A percentile compares a stretch with the other conserved stretches of the same genome.
These are phyloP conservation scores for Rhinogobio ventralis DNA, from an alignment of 2,797 vertebrate species.

Conservation along the genomic window DNA sequence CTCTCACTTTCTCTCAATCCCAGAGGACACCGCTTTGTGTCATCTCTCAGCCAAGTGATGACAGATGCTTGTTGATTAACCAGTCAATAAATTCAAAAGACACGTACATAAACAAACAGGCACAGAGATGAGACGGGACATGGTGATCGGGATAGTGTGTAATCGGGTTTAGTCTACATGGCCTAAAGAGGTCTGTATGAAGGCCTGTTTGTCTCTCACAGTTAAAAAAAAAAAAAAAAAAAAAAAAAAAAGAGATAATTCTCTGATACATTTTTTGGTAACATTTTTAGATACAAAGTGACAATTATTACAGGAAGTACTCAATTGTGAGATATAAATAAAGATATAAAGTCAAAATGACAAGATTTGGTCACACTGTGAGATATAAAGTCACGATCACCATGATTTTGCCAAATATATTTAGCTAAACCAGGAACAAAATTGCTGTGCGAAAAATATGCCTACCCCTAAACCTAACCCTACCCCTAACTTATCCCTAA, in stretches of 20 bases:
- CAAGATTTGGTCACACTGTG: not conserved
- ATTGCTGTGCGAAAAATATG: no score
- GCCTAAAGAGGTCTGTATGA: not conserved
- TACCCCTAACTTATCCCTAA: no score
- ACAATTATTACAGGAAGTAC: not conserved
- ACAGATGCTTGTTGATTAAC: slow-evolving; percentile 38
- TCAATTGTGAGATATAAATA: not conserved
- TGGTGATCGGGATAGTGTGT: not conserved
- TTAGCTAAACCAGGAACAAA: no score
- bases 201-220: not conserved
- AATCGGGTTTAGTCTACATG: not conserved
- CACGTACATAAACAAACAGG: slow-evolving; percentile 29
- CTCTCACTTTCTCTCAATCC: slow-evolving; percentile 20
- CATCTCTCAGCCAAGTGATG: slow-evolving; percentile 38
- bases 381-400: not conserved
- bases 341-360: not conserved
- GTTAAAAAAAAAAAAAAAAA: not conserved
- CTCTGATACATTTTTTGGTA: not conserved
- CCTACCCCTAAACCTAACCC: no score
- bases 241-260: no score
- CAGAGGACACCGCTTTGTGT: slow-evolving; percentile 19
- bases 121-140: slow-evolving; percentile 10
- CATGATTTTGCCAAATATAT: not conserved
- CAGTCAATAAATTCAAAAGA: slow-evolving; percentile 45
- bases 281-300: not conserved